Percentiles rank a stretch among this genome's conserved stretches.
phyloP scores from a whole-genome alignment of 2,113 vertebrate genomes.

The Stigmatopora argus region DNA sequence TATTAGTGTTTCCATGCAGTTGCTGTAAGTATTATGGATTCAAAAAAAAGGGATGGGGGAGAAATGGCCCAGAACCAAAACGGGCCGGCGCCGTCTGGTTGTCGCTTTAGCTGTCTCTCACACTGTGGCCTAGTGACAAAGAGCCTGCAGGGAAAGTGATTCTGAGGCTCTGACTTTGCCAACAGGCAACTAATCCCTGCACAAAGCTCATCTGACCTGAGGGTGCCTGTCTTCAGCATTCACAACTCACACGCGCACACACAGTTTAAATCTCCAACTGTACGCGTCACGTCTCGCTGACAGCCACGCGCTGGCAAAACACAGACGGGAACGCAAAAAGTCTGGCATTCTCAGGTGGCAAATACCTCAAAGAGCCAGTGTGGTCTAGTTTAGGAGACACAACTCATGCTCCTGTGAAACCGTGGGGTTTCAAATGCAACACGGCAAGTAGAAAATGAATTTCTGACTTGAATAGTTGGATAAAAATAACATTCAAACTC shows the following conservation, averaged over 20 bases:
- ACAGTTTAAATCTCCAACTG: constrained; percentile 33
- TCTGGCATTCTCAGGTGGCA: not conserved
- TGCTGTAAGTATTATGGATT: constrained; percentile 19
- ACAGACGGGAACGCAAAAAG: not conserved
- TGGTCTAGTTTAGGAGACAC: not conserved
- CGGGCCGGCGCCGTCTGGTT: constrained; percentile 34
- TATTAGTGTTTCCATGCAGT: constrained; percentile 16
- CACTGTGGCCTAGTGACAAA: constrained; percentile 51
- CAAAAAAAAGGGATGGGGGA: constrained; percentile 19
- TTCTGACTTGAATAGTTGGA: too few species aligned
- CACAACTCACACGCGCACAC: constrained; percentile 19
- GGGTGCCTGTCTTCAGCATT: constrained; percentile 47
- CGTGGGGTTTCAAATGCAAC: not conserved
- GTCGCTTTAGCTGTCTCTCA: constrained; percentile 40
- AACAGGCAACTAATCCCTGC: constrained; percentile 60
- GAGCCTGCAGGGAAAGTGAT: constrained; percentile 51
- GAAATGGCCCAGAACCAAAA: constrained; percentile 49
- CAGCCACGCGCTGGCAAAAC: not conserved
- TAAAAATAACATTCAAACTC: too few species aligned
- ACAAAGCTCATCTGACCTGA: constrained; percentile 56
- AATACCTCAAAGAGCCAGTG: not conserved
- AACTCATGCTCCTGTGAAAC: too few species aligned
- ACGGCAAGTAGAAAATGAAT: too few species aligned
- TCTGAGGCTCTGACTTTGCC: constrained; percentile 59
- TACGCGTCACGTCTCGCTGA: constrained; percentile 9